These are phyloP conservation scores for Aquatica leii DNA, from an alignment of 2,888 invertebrate species.

Conservation along the genomic window DNA sequence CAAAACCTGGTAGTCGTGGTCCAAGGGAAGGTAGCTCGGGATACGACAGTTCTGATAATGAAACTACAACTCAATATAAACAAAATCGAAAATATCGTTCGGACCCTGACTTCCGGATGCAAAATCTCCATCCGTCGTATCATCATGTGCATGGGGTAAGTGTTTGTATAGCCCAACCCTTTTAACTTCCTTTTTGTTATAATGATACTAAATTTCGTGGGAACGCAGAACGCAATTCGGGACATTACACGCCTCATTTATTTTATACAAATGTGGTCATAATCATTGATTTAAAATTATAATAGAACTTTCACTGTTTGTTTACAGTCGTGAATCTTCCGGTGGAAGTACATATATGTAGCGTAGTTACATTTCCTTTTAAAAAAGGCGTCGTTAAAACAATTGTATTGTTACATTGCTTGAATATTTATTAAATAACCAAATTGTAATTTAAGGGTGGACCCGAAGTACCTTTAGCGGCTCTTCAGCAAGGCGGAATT, in stretches of 20 bases:
- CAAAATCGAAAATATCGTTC: constrained; percentile 80
- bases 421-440: no score
- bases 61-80: constrained; percentile 70
- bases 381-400: background rate
- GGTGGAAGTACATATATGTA: constrained; percentile 7
- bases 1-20: constrained; percentile 67
- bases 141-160: constrained; percentile 58
- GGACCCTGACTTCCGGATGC: constrained; percentile 85
- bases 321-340: constrained; percentile 16
- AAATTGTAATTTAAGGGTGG: constrained; percentile 16
- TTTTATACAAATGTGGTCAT: constrained; percentile 19
- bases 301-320: constrained; percentile 18
- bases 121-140: constrained; percentile 67
- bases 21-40: constrained; percentile 89
- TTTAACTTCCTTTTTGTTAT: constrained; percentile 15
- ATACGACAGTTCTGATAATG: constrained; percentile 90
- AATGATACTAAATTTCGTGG: constrained; percentile 21
- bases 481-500: constrained; percentile 75
- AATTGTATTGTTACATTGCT: background rate
- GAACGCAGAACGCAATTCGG: constrained; percentile 33
- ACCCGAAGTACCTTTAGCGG: constrained; percentile 67
- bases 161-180: constrained; percentile 13
- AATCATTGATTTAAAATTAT: constrained; percentile 19
- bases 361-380: constrained; percentile 8
- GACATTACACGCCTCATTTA: constrained; percentile 45